Percentiles rank a stretch among this genome's conserved stretches.
phyloP scores from a whole-genome alignment of 2,113 vertebrate species.

The Oplegnathus fasciatus region DNA sequence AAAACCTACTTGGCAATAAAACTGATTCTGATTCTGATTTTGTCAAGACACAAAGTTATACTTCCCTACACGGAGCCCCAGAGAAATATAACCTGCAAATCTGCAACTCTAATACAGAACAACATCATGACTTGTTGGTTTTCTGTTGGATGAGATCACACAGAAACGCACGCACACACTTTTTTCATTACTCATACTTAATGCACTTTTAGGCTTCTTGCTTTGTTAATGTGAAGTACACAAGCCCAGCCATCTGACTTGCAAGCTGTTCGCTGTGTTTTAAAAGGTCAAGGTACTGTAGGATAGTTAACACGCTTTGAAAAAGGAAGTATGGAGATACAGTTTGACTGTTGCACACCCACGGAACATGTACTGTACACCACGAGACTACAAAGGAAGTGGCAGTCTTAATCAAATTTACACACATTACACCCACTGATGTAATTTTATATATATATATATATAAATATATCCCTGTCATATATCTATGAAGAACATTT shows the following conservation, averaged over 20 bases:
- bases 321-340: neutral
- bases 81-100: neutral
- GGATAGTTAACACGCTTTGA: neutral
- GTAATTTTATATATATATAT: conserved; percentile 23
- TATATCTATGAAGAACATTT: conserved; percentile 8
- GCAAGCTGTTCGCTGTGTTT: conserved; percentile 33
- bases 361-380: conserved; percentile 6
- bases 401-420: conserved; percentile 22
- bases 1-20: too few relatives aligned
- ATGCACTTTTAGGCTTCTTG: conserved; percentile 1
- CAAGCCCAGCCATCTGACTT: conserved; percentile 4
- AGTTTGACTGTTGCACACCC: conserved; percentile 26
- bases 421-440: conserved; percentile 27
- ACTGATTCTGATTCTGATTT: too few relatives aligned
- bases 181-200: neutral
- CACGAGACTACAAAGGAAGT: conserved; percentile 29
- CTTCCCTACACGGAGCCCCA: neutral
- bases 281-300: conserved; percentile 9
- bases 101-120: neutral
- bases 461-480: too few relatives aligned
- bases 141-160: neutral
- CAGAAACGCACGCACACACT: neutral
- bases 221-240: conserved; percentile 4
- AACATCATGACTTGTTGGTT: neutral
- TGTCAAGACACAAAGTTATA: neutral